Conservation (phyloP, 1,140 invertebrate genomes). For the Panagrolaimus sp. region DNA sequence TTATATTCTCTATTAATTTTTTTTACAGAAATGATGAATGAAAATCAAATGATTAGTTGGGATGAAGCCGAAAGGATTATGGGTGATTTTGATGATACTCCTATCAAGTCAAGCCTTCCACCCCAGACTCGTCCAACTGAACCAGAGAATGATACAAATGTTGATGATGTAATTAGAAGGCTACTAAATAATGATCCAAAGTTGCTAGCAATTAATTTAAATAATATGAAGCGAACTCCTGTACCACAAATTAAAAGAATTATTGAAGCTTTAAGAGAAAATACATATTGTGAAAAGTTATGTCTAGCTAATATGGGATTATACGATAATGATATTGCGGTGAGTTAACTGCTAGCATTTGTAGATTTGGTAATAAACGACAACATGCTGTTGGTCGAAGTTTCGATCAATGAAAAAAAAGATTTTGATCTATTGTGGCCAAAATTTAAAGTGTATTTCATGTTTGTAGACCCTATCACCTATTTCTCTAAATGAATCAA, state of each 20-base stretch:
- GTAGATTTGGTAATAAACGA: neutral
- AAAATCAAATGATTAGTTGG: constrained; percentile 48
- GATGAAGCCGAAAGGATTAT: constrained; percentile 56
- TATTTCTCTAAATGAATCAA: too few species aligned
- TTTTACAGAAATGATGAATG: constrained; percentile 42
- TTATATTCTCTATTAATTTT: too few species aligned
- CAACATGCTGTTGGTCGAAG: too few species aligned
- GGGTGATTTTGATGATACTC: constrained; percentile 37
- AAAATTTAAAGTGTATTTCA: too few species aligned
- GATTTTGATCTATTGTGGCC: too few species aligned
- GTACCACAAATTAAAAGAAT: constrained; percentile 60
- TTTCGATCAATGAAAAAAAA: too few species aligned
- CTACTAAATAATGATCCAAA: constrained; percentile 61
- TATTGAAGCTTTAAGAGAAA: constrained; percentile 60
- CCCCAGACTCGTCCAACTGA: constrained; percentile 58
- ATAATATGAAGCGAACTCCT: constrained; percentile 61
- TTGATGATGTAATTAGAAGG: constrained; percentile 60
- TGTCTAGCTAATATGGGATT: constrained; percentile 61
- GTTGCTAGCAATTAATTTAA: constrained; percentile 54
- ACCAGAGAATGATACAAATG: constrained; percentile 62
- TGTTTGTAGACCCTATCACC: too few species aligned
- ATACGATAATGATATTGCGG: constrained; percentile 61
- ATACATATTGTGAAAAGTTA: constrained; percentile 60
- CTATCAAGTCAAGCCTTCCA: constrained; percentile 50
- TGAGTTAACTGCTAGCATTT: constrained; percentile 36